A percentile compares a stretch with the other conserved stretches of the same genome.
phyloP scores from a whole-genome alignment of 2,113 vertebrate species.

The Rhea americana region DNA sequence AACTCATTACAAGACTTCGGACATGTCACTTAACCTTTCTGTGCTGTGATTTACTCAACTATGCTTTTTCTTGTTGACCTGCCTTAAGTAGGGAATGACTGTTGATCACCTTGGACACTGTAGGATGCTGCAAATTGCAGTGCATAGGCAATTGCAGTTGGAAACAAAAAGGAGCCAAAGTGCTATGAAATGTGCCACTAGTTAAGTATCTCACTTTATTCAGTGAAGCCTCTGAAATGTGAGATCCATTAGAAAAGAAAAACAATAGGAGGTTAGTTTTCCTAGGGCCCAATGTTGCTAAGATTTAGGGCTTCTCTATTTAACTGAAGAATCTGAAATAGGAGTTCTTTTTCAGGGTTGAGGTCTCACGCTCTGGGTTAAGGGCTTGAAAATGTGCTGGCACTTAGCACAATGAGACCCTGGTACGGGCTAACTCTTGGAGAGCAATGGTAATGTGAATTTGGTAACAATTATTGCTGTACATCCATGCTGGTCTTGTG shows the following conservation, averaged over 20 bases:
- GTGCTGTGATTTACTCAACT: not conserved
- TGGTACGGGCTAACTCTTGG: not conserved
- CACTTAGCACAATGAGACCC: accelerated
- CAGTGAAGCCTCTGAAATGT: constrained; percentile 18
- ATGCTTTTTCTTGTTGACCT: not conserved
- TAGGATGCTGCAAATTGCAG: not conserved
- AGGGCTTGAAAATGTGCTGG: not conserved
- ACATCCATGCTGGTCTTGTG: not conserved
- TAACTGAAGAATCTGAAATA: not conserved
- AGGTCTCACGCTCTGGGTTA: not conserved
- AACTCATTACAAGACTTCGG: not conserved
- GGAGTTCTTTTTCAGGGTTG: not conserved
- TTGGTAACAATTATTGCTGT: accelerated
- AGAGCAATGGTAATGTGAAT: no score
- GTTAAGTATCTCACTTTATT: constrained; percentile 35
- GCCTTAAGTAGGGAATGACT: not conserved
- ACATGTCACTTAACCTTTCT: not conserved
- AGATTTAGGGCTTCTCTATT: not conserved
- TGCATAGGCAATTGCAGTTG: not conserved
- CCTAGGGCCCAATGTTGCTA: not conserved
- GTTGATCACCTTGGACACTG: not conserved
- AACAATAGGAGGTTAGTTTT: not conserved
- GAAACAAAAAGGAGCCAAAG: constrained; percentile 40
- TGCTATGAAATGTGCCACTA: constrained; percentile 14
- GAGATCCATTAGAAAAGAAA: not conserved